Evolutionary conservation across 30 jellyfish, hydroid and myxozoan species (phyloP).

Genomic region (Pelagia noctiluca): DNA sequence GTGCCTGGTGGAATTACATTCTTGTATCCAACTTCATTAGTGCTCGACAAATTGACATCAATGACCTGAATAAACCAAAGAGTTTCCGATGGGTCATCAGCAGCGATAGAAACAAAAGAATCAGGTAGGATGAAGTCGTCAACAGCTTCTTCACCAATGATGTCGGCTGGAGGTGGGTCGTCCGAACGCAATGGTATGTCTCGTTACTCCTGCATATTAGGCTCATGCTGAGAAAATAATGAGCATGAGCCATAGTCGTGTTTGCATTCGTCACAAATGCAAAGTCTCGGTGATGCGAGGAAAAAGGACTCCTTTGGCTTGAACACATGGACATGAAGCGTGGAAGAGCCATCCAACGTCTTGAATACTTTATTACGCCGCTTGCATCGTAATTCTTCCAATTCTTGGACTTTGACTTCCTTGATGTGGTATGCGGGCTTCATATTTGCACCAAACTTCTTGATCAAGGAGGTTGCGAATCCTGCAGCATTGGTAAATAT

Average conservation of each 20-base stretch:
- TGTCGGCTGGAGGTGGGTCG: slow-evolving; percentile 20
- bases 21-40: neutral
- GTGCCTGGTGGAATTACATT: slow-evolving; percentile 23
- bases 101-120: slow-evolving; percentile 26
- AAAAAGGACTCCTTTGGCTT: slow-evolving; percentile 7
- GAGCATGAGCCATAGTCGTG: slow-evolving; percentile 39
- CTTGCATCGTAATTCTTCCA: slow-evolving; percentile 18
- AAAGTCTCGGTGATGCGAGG: slow-evolving; percentile 24
- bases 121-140: slow-evolving; percentile 13
- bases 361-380: slow-evolving; percentile 12
- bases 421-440: slow-evolving; percentile 18
- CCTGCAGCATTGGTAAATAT: slow-evolving; percentile 1
- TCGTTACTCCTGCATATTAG: neutral
- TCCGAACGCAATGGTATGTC: slow-evolving; percentile 18
- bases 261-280: slow-evolving; percentile 35
- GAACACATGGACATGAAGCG: slow-evolving; percentile 23
- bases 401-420: slow-evolving; percentile 26
- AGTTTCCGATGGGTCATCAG: slow-evolving; percentile 21
- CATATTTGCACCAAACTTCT: slow-evolving; percentile 12
- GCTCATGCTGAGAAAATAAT: slow-evolving; percentile 9
- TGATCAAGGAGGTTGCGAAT: neutral
- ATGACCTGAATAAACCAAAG: slow-evolving; percentile 23
- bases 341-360: slow-evolving; percentile 43
- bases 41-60: slow-evolving; percentile 15
- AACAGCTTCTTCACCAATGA: slow-evolving; percentile 9